Evolutionary conservation across 2,888 invertebrate genomes (phyloP), one percentile per base, ranked within the genome.

Genomic region (Trachelus troglodyta): DNA sequence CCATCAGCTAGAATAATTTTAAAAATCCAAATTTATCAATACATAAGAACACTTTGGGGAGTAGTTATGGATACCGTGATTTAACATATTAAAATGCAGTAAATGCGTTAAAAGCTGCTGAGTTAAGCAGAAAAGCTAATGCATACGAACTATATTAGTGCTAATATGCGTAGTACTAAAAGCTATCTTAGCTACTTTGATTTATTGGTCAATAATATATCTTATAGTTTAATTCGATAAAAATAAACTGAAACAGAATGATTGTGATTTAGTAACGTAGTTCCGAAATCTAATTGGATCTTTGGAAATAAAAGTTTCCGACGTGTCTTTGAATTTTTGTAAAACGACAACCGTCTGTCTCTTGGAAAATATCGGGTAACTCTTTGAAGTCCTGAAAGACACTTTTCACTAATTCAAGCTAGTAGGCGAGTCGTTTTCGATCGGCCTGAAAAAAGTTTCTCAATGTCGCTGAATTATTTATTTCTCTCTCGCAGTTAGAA

Each of bases 381-480:
- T 15, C 56, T 56, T 56, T 56, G 56, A 56, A 56, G 56, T 56
- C 56, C 56, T 9, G 9, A 56, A 56, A 56, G 23, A 56, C 56
- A 56, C 15, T 56, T 56, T 56, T 23, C 56, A 56, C 23, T 56
- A 56, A 56, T 56, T 56, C 9, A 23, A 23, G 9, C 23, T 23
- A 56, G 40, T 40, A 40, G 40, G 40, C 40, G 23, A 23, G 9
- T 23, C 23, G 56, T 56, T 56, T 23, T 56, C 2, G 9, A 56
- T 56, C 23, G 23, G 56, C 9, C 56, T 40, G 15, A 40, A 23
- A 56, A 34, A 71, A 71, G 33, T 71, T 30, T 71, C 71, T 71
- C 31, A 71, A 71, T 71, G 34, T 71, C 33, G 4, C 71, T 31
- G 71, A 71, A 71, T 71, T 71, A 71, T 71, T 71, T 71, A 31